Conservation (phyloP, 2,888 invertebrate genomes). For the Eucera pruinosa region DNA sequence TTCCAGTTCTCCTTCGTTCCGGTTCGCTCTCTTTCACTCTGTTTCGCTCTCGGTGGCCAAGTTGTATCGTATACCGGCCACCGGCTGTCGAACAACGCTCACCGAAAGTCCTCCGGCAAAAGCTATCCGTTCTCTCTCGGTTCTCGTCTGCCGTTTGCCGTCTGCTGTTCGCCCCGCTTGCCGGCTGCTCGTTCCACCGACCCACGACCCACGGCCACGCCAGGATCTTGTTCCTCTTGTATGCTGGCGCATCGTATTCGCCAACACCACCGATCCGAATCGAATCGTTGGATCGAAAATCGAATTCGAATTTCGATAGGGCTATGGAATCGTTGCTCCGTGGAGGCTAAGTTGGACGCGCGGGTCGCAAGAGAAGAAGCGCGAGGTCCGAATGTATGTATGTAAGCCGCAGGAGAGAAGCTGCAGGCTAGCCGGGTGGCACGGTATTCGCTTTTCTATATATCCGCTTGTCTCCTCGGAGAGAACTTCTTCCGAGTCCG, state of each 20-base stretch:
- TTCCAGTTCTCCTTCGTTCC: background rate
- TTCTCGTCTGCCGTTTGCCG: conserved; percentile 44
- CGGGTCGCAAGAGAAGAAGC: background rate
- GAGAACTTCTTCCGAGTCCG: too few species aligned
- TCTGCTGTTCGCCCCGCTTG: conserved; percentile 16
- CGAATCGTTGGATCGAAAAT: too few species aligned
- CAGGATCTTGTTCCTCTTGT: conserved; percentile 16
- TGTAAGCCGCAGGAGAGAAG: too few species aligned
- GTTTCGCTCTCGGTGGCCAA: background rate
- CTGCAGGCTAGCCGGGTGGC: conserved; percentile 62
- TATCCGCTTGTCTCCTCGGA: conserved; percentile 12
- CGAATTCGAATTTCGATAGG: too few species aligned
- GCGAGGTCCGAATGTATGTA: too few species aligned
- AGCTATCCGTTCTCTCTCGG: conserved; percentile 50
- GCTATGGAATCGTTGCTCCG: too few species aligned
- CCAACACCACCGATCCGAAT: too few species aligned
- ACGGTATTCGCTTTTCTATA: conserved; percentile 57
- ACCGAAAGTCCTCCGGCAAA: conserved; percentile 21
- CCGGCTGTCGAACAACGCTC: conserved; percentile 46
- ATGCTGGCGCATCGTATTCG: too few species aligned
- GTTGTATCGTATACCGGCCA: conserved; percentile 32
- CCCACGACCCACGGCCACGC: too few species aligned
- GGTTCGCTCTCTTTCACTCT: too few species aligned
- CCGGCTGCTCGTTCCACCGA: conserved; percentile 36
- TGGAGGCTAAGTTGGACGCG: too few species aligned